These are phyloP conservation scores for Stegodyphus mimosarum DNA, from an alignment of 1,140 invertebrate genomes.

Conservation along the genomic window DNA sequence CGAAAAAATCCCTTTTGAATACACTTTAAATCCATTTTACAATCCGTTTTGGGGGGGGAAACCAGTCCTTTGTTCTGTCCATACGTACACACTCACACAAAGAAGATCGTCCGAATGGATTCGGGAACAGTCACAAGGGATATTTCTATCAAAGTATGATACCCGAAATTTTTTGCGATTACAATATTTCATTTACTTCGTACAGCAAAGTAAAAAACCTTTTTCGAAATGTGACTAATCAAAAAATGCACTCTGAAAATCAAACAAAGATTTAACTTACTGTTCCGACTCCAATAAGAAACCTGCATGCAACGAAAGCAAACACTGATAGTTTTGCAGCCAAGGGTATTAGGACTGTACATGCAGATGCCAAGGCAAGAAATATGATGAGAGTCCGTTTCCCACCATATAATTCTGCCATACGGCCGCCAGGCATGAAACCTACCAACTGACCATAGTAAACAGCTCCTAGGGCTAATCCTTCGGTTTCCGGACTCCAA, in stretches of 20 bases:
- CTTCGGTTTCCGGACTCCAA: slow-evolving; percentile 63
- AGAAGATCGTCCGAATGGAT: too few relatives aligned
- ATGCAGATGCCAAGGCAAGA: slow-evolving; percentile 80
- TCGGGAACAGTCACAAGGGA: too few relatives aligned
- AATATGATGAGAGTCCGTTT: slow-evolving; percentile 88
- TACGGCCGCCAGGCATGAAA: slow-evolving; percentile 82
- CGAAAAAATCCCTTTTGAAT: too few relatives aligned
- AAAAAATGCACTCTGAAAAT: background rate
- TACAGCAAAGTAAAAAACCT: too few relatives aligned
- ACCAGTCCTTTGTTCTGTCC: too few relatives aligned
- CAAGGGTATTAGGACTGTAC: slow-evolving; percentile 78
- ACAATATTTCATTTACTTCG: too few relatives aligned
- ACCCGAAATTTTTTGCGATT: too few relatives aligned
- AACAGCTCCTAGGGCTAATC: slow-evolving; percentile 82
- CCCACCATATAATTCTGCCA: slow-evolving; percentile 82
- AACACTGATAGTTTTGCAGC: slow-evolving; percentile 73
- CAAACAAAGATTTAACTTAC: slow-evolving; percentile 69
- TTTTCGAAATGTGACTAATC: too few relatives aligned
- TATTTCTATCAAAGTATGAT: too few relatives aligned
- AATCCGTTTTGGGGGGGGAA: too few relatives aligned
- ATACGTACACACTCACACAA: too few relatives aligned
- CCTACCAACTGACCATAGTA: slow-evolving; percentile 88
- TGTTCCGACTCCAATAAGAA: slow-evolving; percentile 91
- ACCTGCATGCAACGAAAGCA: slow-evolving; percentile 78
- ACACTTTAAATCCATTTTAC: too few relatives aligned